A percentile compares a stretch with the other conserved stretches of the same genome.
Conservation (phyloP, 2,113 vertebrate genomes). For the Athene cunicularia region DNA sequence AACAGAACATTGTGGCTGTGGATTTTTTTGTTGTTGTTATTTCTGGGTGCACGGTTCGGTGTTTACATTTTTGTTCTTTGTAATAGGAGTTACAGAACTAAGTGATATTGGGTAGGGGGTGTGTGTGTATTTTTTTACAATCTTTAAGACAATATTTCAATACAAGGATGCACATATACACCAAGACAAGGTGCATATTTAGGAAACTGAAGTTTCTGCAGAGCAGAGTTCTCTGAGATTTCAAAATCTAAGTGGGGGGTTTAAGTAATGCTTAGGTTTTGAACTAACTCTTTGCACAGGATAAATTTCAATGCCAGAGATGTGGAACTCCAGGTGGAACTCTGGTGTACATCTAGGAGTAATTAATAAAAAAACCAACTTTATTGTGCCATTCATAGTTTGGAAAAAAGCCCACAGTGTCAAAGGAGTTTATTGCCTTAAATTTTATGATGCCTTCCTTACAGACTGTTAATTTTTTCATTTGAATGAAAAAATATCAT, state of each 20-base stretch:
- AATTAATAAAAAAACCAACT: background rate
- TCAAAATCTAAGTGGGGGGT: background rate
- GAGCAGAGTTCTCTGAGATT: background rate
- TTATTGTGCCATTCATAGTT: background rate
- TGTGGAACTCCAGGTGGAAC: background rate
- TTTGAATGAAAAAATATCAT: background rate
- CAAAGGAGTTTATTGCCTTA: background rate
- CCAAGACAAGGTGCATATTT: background rate
- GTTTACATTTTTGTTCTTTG: background rate
- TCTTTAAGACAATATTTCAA: background rate
- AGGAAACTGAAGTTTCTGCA: background rate
- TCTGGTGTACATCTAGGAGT: background rate
- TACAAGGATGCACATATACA: background rate
- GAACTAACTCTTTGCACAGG: background rate
- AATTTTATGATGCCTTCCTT: background rate
- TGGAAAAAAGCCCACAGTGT: background rate
- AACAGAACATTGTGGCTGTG: background rate
- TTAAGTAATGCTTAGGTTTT: background rate
- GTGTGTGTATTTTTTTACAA: background rate
- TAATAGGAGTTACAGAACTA: background rate
- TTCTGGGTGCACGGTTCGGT: accelerated
- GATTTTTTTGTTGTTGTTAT: background rate
- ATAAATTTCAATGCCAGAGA: background rate
- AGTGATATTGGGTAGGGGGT: background rate
- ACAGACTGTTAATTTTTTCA: background rate